phyloP scores from a whole-genome alignment of 2,888 invertebrate species.

The Toxonevra muliebris region DNA sequence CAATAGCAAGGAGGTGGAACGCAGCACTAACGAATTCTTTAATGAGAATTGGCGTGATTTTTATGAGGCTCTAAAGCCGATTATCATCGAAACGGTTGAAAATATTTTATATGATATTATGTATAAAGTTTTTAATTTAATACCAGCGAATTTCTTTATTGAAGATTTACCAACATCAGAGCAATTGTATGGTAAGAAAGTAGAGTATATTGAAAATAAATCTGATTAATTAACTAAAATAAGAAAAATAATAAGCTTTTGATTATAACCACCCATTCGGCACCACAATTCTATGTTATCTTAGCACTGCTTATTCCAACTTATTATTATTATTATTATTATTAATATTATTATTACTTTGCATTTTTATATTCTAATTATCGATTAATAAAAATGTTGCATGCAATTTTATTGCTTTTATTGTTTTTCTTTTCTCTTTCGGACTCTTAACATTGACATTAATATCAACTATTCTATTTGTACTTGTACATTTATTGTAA shows the following conservation, averaged over 20 bases:
- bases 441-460: constrained; percentile 18
- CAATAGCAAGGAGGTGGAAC: constrained; percentile 74
- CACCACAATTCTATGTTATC: no score
- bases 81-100: constrained; percentile 73
- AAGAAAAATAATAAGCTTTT: no score
- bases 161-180: constrained; percentile 67
- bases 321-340: no score
- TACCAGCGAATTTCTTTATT: constrained; percentile 75
- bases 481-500: not conserved
- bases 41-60: constrained; percentile 78
- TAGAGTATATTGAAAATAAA: no score
- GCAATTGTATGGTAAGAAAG: constrained; percentile 43
- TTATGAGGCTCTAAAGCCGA: constrained; percentile 74
- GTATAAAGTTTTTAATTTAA: constrained; percentile 72
- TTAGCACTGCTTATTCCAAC: no score
- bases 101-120: constrained; percentile 72
- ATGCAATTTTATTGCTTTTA: no score
- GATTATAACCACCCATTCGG: no score
- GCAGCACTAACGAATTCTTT: constrained; percentile 75
- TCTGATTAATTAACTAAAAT: no score
- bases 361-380: no score
- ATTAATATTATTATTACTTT: no score
- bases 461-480: not conserved
- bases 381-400: no score
- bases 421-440: no score